phyloP scores from a whole-genome alignment of 1,140 invertebrate species.

The Drosophila lini region DNA sequence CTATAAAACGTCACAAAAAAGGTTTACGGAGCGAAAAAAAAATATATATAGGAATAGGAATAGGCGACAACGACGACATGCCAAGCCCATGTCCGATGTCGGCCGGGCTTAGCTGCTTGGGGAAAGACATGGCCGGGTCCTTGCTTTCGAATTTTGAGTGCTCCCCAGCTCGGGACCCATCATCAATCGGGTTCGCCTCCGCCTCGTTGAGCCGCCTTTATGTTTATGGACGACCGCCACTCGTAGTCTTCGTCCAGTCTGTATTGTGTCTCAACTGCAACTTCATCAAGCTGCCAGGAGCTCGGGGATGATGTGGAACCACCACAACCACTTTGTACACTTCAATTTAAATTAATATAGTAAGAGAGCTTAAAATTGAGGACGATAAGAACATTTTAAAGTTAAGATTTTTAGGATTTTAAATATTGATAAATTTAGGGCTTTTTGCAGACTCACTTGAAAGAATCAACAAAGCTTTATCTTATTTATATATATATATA shows the following conservation, averaged over 20 bases:
- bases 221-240: conserved; percentile 64
- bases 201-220: conserved; percentile 69
- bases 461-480: no score
- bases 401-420: no score
- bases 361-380: not conserved
- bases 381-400: not conserved
- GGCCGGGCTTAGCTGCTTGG: conserved; percentile 20
- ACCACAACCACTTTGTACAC: conserved; percentile 17
- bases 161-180: conserved; percentile 36
- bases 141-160: conserved; percentile 73
- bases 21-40: conserved; percentile 7
- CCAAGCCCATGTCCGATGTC: conserved; percentile 49
- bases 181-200: conserved; percentile 67
- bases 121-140: conserved; percentile 9
- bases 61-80: conserved; percentile 55
- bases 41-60: conserved; percentile 27
- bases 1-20: conserved; percentile 63
- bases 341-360: not conserved
- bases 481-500: no score
- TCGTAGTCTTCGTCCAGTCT: conserved; percentile 36
- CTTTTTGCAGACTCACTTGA: no score
- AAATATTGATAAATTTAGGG: no score
- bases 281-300: conserved; percentile 61
- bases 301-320: conserved; percentile 10
- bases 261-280: conserved; percentile 76